Percentiles rank a stretch among this genome's conserved stretches.
Evolutionary conservation across 2,113 vertebrate genomes (phyloP).

Genomic region (Dasyornis broadbenti): DNA sequence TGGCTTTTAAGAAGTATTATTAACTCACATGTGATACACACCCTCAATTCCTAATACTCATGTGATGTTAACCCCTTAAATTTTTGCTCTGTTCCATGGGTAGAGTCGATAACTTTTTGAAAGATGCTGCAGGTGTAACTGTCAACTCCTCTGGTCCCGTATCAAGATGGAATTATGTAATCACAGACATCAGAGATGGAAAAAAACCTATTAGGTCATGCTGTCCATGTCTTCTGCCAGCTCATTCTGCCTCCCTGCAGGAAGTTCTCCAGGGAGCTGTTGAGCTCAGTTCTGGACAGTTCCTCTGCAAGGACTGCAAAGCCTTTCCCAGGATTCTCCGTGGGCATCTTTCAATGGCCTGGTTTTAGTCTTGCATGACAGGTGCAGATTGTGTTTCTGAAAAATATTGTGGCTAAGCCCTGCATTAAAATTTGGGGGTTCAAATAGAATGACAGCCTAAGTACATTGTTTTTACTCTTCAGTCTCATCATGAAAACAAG

Average conservation of each 20-base stretch:
- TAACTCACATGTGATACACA: neutral
- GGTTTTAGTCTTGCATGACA: neutral
- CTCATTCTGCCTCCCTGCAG: neutral
- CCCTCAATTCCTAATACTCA: neutral
- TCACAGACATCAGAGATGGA: neutral
- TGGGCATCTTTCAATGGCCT: neutral
- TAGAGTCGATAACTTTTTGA: neutral
- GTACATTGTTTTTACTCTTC: neutral
- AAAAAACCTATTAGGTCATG: constrained; percentile 24
- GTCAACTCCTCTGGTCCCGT: neutral
- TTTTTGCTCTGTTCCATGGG: neutral
- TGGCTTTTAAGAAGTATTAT: neutral
- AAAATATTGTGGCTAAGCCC: neutral
- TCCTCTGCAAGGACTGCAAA: neutral
- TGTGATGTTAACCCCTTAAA: neutral
- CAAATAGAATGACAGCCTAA: neutral
- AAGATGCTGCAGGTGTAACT: neutral
- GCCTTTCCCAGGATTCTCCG: neutral
- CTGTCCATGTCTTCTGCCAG: constrained; percentile 30
- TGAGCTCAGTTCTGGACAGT: neutral
- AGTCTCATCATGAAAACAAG: neutral
- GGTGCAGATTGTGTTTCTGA: neutral
- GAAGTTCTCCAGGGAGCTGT: neutral
- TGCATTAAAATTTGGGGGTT: neutral
- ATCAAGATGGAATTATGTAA: neutral